Evolutionary conservation across 23 tunicate species (phyloP), one percentile per base, ranked within the genome.

Genomic region (Pegea sp.): DNA sequence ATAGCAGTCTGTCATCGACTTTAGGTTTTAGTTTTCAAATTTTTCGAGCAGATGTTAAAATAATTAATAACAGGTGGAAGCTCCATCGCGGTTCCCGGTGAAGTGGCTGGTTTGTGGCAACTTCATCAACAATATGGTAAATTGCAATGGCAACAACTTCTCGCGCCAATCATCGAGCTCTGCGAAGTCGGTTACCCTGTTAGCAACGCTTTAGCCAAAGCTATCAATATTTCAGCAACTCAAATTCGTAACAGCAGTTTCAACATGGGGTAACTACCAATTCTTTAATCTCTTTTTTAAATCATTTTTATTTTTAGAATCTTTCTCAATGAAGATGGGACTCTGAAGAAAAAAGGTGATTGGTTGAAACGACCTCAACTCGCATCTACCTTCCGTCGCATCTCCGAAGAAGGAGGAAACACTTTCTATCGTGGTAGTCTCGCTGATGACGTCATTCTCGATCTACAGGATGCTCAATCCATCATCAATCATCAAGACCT

Each of bases 31-130:
- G n/a, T n/a, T n/a, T n/a, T n/a, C n/a, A n/a, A n/a, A n/a, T n/a
- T n/a, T n/a, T n/a, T n/a, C n/a, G n/a, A n/a, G n/a, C n/a, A n/a
- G n/a, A n/a, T n/a, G n/a, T 8, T 38, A 38, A 38, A 38, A 11
- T 8, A 16, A 8, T 38, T 38, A 8, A 38, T 38, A 38, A 38
- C 46, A 75, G 97, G 88, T 49, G 43, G 71, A 26, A 31, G 55
- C 22, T 74, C 88, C 5, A 62, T 76, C 28, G 87, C 62, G 13
- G 74, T 87, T 2, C 88, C 87, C 22, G 87, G 88, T 22, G 79
- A 87, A 75, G 66, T 87, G 7, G 78, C 78, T n/a, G 88, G 78
- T 2, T 75, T 33, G 44, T 84, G 95, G 90, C 70, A 67, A 50
- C 78, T 78, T 18, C 99, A 91, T 59, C 93, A 72, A 31, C 54